Percentiles rank a stretch among this genome's conserved stretches.
These are phyloP conservation scores for Tetramorium bicarinatum DNA, from an alignment of 2,888 invertebrate species.

Conservation along the genomic window DNA sequence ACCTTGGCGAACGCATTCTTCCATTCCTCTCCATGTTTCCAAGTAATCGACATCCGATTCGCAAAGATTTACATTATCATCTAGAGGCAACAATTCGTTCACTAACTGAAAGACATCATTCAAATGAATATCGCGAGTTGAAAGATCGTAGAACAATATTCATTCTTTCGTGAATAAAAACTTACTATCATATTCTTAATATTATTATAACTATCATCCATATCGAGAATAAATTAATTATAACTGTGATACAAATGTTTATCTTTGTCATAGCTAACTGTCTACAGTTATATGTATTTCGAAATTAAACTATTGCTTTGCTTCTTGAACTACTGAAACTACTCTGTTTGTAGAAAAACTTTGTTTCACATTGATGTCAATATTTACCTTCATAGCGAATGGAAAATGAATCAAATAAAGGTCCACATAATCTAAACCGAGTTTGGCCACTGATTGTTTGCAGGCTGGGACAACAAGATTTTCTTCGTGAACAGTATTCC, in stretches of 20 bases:
- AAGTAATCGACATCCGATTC: conserved; percentile 90
- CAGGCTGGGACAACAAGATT: conserved; percentile 88
- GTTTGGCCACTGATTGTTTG: conserved; percentile 86
- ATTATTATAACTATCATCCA: too few relatives aligned
- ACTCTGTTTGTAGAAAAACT: background rate
- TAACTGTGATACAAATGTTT: background rate
- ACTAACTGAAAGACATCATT: conserved; percentile 87
- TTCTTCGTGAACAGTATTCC: conserved; percentile 89
- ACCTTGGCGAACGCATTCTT: conserved; percentile 89
- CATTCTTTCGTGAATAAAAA: background rate
- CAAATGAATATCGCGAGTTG: background rate
- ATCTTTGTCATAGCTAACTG: background rate
- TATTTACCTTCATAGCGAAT: conserved; percentile 87
- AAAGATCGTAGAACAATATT: background rate
- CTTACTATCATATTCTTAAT: too few relatives aligned
- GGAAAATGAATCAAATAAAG: conserved; percentile 90
- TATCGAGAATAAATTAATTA: too few relatives aligned
- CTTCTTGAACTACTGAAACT: background rate
- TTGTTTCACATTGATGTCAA: background rate
- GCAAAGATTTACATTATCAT: conserved; percentile 89
- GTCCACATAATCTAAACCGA: conserved; percentile 88
- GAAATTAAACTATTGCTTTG: background rate
- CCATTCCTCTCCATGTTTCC: conserved; percentile 93
- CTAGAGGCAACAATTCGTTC: conserved; percentile 89
- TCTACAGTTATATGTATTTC: background rate